phyloP scores from a whole-genome alignment of 2,888 invertebrate genomes.

The Ornithoptera alexandrae region DNA sequence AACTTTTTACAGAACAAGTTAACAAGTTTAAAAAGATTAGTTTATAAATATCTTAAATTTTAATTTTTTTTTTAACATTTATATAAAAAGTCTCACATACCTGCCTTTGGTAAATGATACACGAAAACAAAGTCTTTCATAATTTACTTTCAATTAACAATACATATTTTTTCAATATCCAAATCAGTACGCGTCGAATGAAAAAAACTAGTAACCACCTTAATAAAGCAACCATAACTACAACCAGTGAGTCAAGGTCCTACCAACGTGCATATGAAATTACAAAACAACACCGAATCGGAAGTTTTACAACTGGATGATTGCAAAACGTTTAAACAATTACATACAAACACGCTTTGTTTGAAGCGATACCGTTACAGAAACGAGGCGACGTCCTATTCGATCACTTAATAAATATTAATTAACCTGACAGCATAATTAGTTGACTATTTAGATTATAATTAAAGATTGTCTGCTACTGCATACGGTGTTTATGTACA shows the following conservation, averaged over 20 bases:
- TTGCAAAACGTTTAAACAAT: constrained; percentile 61
- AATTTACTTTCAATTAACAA: background rate
- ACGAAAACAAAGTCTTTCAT: background rate
- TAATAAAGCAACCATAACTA: constrained; percentile 10
- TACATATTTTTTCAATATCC: constrained; percentile 14
- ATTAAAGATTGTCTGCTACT: constrained; percentile 2
- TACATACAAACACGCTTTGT: constrained; percentile 29
- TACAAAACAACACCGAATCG: constrained; percentile 39
- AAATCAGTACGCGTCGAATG: constrained; percentile 15
- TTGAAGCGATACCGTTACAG: constrained; percentile 15
- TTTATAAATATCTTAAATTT: too few species aligned
- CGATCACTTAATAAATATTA: constrained; percentile 31
- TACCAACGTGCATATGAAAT: constrained; percentile 50
- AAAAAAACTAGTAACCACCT: constrained; percentile 4
- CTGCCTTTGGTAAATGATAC: background rate
- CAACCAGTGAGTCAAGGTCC: constrained; percentile 30
- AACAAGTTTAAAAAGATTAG: too few species aligned
- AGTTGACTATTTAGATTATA: background rate
- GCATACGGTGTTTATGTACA: background rate
- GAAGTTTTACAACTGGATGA: constrained; percentile 52
- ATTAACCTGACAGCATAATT: constrained; percentile 22
- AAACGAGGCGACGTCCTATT: constrained; percentile 23
- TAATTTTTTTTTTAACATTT: too few species aligned
- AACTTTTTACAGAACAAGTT: too few species aligned
- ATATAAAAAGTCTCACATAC: background rate